Base-by-base conservation (phyloP, 2,888 invertebrate species). In the Aromia moschata region DNA sequence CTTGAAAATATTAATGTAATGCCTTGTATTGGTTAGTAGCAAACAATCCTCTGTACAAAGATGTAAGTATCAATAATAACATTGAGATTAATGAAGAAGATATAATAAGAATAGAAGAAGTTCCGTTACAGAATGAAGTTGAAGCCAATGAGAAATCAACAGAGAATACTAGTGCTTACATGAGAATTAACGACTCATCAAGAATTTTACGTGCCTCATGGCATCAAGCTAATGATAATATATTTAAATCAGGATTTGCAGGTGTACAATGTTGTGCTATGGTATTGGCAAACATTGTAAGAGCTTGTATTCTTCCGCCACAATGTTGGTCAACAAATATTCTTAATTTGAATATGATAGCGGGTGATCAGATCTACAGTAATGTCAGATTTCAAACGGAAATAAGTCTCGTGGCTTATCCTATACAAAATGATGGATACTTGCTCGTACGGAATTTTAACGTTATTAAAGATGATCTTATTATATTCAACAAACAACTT, bases 231-330 rank as follows among this genome's bases (percentile, higher is more conserved):
- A 16, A 43, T 10, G 43, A 12, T 43, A n/a, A 43, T 7, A 15
- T 43, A 12, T 43, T 43, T 16, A 43, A 4, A 43, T 43, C 43
- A 4, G 43, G 43, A 3, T 16, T 5, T 43, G 43, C 17, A 12
- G 17, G 43, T 15, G 43, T 43, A 15, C 17, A 43, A 43, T 43
- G 43, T n/a, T 43, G 43, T 43, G 43, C 43, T 15, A 16, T 43
- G 17, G 43, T 16, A 43, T 12, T 43, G 17, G 5, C 12, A 12
- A 43, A 43, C 15, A 43, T 43, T n/a, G 5, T 43, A 16, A 43
- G 17, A 16, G 14, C 15, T 12, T 15, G 12, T 15, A 16, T 43
- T 43, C 4, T 15, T 43, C 12, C 17, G 15, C 43, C 43, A 12
- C 43, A 43, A 15, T n/a, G 15, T 3, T 43, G 43, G 43, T 12